Evolutionary conservation across 1,140 invertebrate genomes (phyloP), one percentile per base, ranked within the genome.

Genomic region (Zaprionus lachaisei): DNA sequence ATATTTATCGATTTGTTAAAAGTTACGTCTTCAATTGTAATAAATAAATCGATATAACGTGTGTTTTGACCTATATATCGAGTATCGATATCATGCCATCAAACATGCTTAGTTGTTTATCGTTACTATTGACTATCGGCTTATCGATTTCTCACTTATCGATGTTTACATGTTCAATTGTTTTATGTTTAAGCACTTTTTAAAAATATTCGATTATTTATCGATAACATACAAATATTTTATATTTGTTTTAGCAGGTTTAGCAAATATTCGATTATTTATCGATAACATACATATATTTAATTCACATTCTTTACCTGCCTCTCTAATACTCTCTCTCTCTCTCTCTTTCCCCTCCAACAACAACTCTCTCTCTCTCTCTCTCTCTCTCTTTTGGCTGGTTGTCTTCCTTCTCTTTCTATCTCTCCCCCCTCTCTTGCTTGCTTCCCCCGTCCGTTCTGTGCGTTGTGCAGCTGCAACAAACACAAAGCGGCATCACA

Each of bases 401-500:
- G 5, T 24, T 55, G 7, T 38, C 47, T 64, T 7, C 22, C 5
- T 20, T 4, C 31, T 28, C 7, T 28, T 1, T 60, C 15, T 56
- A n/a, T 41, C 15, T n/a, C 15, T 7, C 6, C 14, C 17, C 17
- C 38, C 22, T 22, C 15, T 22, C 51, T 22, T 44, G n/a, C 17
- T 71, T 15, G 11, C 31, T 34, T 20, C 15, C 47, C 28, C 2
- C 51, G 5, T n/a, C 9, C 41, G 44, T 34, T 6, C 1, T 3
- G 12, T 34, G 20, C 47, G 15, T 44, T 4, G 15, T 15, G 41
- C 67, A 92, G 91, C 71, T 92, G 76, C 91, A 92, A 63, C 91
- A 92, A 70, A 75, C 84, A 12, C 94, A 94, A 73, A 94, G 94
- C 74, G 91, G 93, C 64, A 72, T 77, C 6, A 81, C 91, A 26